phyloP scores from a whole-genome alignment of 2,113 vertebrate species.

The human region GRCh38 chr5:6717501-6718000 shows the following conservation, averaged over 20 bases:
- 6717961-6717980: neutral
- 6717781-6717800: fast-evolving
- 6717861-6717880: neutral
- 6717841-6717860: neutral
- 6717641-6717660: neutral
- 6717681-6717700: fast-evolving
- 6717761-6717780: neutral
- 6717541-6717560: neutral
- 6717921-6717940: neutral
- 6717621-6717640: neutral
- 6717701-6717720: neutral
- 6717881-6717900: neutral
- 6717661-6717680: neutral
- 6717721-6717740: neutral
- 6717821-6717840: neutral
- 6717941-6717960: neutral
- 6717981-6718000: neutral
- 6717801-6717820: neutral
- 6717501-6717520: neutral
- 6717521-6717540: neutral
- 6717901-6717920: neutral
- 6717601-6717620: neutral
- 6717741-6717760: neutral
- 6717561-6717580: neutral
- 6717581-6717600: neutral